A percentile compares a stretch with the other conserved stretches of the same genome.
phyloP scores from a whole-genome alignment of 2,888 invertebrate genomes.

The Volucella bombylans region DNA sequence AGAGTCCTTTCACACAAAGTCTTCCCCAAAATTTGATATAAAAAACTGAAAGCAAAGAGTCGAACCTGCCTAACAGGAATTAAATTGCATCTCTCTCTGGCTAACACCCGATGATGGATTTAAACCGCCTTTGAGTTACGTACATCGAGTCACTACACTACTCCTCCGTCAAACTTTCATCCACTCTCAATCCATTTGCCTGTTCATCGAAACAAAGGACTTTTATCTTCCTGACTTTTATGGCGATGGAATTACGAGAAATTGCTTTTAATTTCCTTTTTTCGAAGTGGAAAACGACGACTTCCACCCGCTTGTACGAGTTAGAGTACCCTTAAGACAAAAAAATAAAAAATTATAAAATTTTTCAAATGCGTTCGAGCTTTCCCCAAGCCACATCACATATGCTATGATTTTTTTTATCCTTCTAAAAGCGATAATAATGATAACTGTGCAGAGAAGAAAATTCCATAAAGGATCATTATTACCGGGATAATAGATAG shows the following conservation, averaged over 20 bases:
- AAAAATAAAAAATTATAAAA: slow-evolving; percentile 9
- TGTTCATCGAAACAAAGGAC: slow-evolving; percentile 38
- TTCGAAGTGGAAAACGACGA: slow-evolving; percentile 1
- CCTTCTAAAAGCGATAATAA: slow-evolving; percentile 44
- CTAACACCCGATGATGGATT: slow-evolving; percentile 52
- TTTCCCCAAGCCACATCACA: not conserved
- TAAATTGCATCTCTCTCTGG: slow-evolving; percentile 41
- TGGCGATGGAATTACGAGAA: not conserved
- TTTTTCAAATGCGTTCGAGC: slow-evolving; percentile 34
- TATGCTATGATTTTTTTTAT: slow-evolving; percentile 42
- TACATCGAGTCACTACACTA: slow-evolving; percentile 9
- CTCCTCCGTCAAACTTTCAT: slow-evolving; percentile 20
- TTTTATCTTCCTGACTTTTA: slow-evolving; percentile 34
- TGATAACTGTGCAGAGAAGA: slow-evolving; percentile 55
- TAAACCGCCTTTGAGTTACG: slow-evolving; percentile 9
- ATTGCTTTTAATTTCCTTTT: slow-evolving; percentile 28
- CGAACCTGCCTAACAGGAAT: not conserved
- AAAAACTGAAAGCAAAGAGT: not conserved
- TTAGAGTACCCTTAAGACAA: not conserved
- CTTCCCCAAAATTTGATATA: not conserved
- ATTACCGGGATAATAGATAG: slow-evolving; percentile 62
- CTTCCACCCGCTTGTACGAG: no score
- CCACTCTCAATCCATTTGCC: slow-evolving; percentile 20
- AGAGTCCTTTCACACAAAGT: not conserved
- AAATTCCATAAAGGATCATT: slow-evolving; percentile 63